Evolutionary conservation across 2,888 invertebrate genomes (phyloP), one percentile per base, ranked within the genome.

Genomic region (Orchesella flavescens): DNA sequence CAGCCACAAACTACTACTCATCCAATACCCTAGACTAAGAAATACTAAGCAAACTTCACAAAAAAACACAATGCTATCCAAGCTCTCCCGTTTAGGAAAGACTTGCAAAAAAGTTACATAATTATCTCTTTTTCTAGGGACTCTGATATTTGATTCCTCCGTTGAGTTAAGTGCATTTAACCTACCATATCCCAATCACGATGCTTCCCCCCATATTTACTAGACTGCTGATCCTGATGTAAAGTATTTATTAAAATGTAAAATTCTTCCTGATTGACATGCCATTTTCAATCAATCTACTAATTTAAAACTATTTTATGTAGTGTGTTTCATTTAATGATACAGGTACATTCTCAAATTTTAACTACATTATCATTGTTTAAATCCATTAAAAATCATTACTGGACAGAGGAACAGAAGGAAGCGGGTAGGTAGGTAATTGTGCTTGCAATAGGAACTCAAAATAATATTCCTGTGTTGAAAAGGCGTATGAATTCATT

Each of bases 101-200:
- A 44, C 17, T 44, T 12, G 21, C 69, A 66, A 43, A 69, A 69
- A 69, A 69, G 69, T 69, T 69, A 69, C 49, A 69, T 69, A 69
- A 69, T 66, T 69, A 69, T 69, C 10, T 34, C 34, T 34, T 34
- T 34, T 7, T 34, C 2, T 34, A 4, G 34, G 7, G 7, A 34
- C 34, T 34, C 34, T 34, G 2, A 7, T 2, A 4, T 34, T 34
- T 34, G 34, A 34, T 34, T 34, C 34, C 34, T 7, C 34, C 7
- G 7, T 34, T 34, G 34, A 34, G 34, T 34, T 34, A 7, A 34
- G 34, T 34, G 34, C 7, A 7, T 34, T 34, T 34, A 4, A 34
- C 34, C 34, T 34, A 34, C 34, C 34, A n/a, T n/a, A 34, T 2
- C 7, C 34, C 7, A 4, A 34, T 34, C 34, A 34, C 2, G 7